Percentiles rank a stretch among this genome's conserved stretches.
These are phyloP conservation scores for Muscicapa adusta DNA, from an alignment of 2,113 vertebrate species.

Conservation along the genomic window DNA sequence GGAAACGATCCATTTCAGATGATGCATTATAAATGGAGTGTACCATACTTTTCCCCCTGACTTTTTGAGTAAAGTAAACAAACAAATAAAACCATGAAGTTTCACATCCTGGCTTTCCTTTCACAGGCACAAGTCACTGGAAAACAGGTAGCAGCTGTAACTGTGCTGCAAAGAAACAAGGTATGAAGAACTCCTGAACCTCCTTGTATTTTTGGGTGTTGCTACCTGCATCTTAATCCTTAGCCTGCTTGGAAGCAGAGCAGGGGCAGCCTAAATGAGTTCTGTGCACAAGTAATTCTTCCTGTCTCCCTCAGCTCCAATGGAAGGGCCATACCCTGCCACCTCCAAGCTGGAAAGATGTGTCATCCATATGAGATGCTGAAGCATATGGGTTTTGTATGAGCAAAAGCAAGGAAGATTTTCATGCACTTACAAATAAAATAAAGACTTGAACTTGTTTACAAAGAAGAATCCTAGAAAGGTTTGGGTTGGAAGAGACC, in stretches of 20 bases:
- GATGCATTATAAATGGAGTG: neutral
- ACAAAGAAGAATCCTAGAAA: neutral
- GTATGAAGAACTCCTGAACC: neutral
- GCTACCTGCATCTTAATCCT: neutral
- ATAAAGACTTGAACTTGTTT: neutral
- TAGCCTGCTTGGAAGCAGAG: neutral
- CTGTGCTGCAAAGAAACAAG: neutral
- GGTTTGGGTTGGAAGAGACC: neutral
- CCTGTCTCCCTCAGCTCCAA: fast-evolving
- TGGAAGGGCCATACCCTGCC: neutral
- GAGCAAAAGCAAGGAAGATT: neutral
- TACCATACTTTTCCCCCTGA: neutral
- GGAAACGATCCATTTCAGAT: neutral
- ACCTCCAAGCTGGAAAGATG: neutral
- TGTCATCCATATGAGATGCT: neutral
- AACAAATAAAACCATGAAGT: neutral
- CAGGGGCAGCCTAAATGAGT: neutral
- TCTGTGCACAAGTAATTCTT: neutral
- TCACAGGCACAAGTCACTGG: neutral
- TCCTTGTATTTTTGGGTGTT: neutral
- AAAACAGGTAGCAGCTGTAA: neutral
- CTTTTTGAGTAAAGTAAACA: neutral
- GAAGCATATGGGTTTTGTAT: fast-evolving
- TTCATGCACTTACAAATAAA: neutral
- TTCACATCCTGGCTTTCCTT: neutral